These are phyloP conservation scores for Leptocoma aspasia DNA, from an alignment of 2,113 vertebrate species.

Conservation along the genomic window DNA sequence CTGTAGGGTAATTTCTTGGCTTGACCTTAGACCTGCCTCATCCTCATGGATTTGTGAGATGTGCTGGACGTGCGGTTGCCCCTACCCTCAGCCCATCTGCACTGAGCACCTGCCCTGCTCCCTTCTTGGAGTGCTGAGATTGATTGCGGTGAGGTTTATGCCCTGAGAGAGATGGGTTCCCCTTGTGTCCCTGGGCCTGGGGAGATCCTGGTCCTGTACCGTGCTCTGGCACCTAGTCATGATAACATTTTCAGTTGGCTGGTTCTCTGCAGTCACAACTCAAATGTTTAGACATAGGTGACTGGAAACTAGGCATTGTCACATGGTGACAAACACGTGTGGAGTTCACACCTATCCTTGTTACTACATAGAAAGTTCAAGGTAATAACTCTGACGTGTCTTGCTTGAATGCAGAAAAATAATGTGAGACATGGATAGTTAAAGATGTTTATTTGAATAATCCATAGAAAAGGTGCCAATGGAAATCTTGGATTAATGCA, in stretches of 20 bases:
- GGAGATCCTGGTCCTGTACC: background rate
- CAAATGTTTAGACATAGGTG: background rate
- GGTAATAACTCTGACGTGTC: background rate
- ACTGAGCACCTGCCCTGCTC: background rate
- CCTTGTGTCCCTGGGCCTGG: background rate
- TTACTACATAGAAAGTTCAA: background rate
- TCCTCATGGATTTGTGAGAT: background rate
- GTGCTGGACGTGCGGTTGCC: background rate
- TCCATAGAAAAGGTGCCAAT: background rate
- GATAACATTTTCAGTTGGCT: background rate
- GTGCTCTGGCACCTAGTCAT: background rate
- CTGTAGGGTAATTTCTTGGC: background rate
- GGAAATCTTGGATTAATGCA: background rate
- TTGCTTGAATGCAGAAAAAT: background rate
- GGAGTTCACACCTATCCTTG: background rate
- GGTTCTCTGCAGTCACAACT: background rate
- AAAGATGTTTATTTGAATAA: background rate
- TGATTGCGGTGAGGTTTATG: background rate
- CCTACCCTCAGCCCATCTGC: background rate
- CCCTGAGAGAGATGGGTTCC: background rate
- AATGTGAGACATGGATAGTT: background rate
- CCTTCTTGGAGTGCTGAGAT: background rate
- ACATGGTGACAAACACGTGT: background rate
- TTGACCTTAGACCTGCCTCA: background rate
- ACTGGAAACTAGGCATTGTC: background rate